phyloP scores from a whole-genome alignment of 2,797 vertebrate species.

The Loriculus beryllinus region DNA sequence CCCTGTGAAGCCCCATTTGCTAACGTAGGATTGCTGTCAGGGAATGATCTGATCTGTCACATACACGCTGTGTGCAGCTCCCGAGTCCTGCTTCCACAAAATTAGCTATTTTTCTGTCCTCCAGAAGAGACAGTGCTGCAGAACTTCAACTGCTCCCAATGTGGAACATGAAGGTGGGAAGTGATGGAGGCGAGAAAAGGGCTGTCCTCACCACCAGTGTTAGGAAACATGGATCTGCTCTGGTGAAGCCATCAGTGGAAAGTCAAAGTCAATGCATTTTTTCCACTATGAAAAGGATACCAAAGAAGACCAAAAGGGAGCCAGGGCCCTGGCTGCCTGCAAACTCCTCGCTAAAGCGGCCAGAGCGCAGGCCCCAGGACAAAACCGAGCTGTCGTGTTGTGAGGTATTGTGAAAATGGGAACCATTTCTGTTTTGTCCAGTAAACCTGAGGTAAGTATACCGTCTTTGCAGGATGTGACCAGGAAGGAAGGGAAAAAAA shows the following conservation, averaged over 20 bases:
- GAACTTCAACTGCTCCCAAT: neutral
- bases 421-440: constrained; percentile 84
- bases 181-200: neutral
- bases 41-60: neutral
- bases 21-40: neutral
- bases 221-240: neutral
- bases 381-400: constrained; percentile 80
- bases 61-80: fast-evolving
- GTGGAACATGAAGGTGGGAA: fast-evolving
- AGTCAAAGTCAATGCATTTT: constrained; percentile 60
- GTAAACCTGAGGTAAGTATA: constrained; percentile 98
- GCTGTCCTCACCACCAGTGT: neutral
- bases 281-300: constrained; percentile 75
- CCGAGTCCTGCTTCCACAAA: neutral
- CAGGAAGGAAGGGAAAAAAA: constrained; percentile 68
- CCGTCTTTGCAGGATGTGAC: constrained; percentile 88
- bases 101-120: neutral
- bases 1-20: fast-evolving
- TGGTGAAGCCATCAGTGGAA: neutral
- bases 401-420: constrained; percentile 88
- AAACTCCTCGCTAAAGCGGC: constrained; percentile 6
- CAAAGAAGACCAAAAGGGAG: constrained; percentile 78
- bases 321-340: constrained; percentile 65
- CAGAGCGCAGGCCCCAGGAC: constrained; percentile 41
- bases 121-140: fast-evolving